Percentiles rank a stretch among this genome's conserved stretches.
Evolutionary conservation across 2,888 invertebrate species (phyloP).

Genomic region (Eledona agricola): DNA sequence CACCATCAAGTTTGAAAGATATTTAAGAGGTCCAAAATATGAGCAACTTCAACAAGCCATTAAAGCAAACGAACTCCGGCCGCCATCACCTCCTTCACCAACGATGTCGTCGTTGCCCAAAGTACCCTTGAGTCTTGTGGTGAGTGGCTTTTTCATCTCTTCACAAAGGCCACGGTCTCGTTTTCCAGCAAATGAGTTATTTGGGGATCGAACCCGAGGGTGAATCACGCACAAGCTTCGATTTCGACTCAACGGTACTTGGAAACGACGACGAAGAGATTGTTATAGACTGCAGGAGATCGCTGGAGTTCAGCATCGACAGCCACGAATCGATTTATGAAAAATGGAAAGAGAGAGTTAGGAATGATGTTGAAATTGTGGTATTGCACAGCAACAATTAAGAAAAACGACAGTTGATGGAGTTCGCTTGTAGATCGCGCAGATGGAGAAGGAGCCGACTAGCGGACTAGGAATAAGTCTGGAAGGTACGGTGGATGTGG

Average conservation of each 20-base stretch:
- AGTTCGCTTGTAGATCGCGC: constrained; percentile 73
- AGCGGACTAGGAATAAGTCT: constrained; percentile 90
- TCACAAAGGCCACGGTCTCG: not conserved
- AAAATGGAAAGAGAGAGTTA: constrained; percentile 78
- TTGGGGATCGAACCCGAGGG: constrained; percentile 69
- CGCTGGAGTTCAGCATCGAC: constrained; percentile 61
- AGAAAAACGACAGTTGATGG: constrained; percentile 2
- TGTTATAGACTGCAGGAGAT: constrained; percentile 68
- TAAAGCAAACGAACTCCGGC: constrained; percentile 73
- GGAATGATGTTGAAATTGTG: constrained; percentile 78
- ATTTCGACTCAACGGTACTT: constrained; percentile 61
- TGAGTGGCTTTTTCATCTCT: constrained; percentile 52
- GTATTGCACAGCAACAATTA: constrained; percentile 64
- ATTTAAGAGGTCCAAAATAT: constrained; percentile 87
- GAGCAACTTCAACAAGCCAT: constrained; percentile 83
- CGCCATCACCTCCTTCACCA: constrained; percentile 70
- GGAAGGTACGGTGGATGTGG: constrained; percentile 93
- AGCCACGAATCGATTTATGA: constrained; percentile 77
- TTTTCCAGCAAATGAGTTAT: constrained; percentile 54
- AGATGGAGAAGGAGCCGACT: constrained; percentile 81
- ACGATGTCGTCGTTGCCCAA: constrained; percentile 78
- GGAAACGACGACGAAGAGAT: constrained; percentile 69
- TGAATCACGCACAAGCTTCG: constrained; percentile 71
- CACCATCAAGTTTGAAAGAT: constrained; percentile 75
- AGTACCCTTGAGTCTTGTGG: constrained; percentile 78